A percentile compares a stretch with the other conserved stretches of the same genome.
Evolutionary conservation across 2,113 vertebrate genomes (phyloP).

Genomic region (Callipepla californica): DNA sequence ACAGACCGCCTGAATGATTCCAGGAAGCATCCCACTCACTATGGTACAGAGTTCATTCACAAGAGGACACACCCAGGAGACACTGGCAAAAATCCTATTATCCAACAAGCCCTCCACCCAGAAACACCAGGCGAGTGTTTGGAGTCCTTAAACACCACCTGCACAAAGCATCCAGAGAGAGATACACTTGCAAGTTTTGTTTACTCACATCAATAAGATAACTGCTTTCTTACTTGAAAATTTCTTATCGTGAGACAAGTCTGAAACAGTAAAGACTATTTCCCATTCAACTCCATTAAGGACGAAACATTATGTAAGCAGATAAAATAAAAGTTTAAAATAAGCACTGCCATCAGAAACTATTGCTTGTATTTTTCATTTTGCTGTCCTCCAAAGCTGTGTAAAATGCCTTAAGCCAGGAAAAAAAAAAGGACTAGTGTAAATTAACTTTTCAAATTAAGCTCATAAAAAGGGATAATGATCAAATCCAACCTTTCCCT

Average conservation of each 20-base stretch:
- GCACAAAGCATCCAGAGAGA: neutral
- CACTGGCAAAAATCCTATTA: neutral
- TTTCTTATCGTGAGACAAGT: neutral
- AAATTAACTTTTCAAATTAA: neutral
- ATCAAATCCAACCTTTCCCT: neutral
- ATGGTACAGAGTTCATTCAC: fast-evolving
- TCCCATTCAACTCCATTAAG: neutral
- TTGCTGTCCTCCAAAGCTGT: neutral
- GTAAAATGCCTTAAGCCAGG: neutral
- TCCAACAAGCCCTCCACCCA: neutral
- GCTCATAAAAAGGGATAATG: neutral
- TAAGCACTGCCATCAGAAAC: neutral
- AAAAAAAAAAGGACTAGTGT: neutral
- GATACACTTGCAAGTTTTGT: neutral
- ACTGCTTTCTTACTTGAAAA: neutral
- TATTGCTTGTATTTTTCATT: neutral
- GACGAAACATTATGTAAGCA: neutral
- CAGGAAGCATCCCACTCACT: neutral
- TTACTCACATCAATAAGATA: neutral
- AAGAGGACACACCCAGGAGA: neutral
- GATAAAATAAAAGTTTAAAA: neutral
- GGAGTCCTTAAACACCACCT: neutral
- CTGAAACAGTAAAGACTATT: neutral
- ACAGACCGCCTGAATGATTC: neutral
- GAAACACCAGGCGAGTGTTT: neutral